Evolutionary conservation across 2,797 vertebrate species (phyloP), one percentile per base, ranked within the genome.

Genomic region (Lagocephalus sceleratus): DNA sequence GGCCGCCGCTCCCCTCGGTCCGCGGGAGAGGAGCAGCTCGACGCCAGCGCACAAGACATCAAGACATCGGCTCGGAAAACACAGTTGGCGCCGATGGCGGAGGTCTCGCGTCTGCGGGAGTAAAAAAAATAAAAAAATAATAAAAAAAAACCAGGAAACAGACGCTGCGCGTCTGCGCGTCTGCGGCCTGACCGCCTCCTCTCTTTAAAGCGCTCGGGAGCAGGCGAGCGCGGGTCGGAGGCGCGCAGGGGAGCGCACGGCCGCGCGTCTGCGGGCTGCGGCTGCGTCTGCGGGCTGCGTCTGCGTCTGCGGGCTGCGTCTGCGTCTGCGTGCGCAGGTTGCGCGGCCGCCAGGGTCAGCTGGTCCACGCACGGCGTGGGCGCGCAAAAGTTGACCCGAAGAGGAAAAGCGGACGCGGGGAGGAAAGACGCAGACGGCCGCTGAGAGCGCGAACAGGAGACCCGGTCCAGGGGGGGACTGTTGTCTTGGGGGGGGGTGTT

Each of bases 31-130:
- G 56, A 22, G 39, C 63, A 21, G 46, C 48, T 20, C 2, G 60
- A 20, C n/a, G n/a, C n/a, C n/a, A n/a, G n/a, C n/a, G n/a, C n/a
- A n/a, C n/a, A n/a, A n/a, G n/a, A n/a, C n/a, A n/a, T n/a, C n/a
- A n/a, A n/a, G n/a, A n/a, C n/a, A n/a, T n/a, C 51, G 49, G 49
- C 55, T 72, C 62, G 49, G 10, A 57, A 69, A 61, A 55, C 70
- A 47, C 77, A 49, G 5, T 57, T 45, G 45, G 40, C 71, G 60
- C 62, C 64, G 47, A 62, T 58, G 73, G 69, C 69, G 63, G 64
- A 66, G 59, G 39, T 58, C 53, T 70, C 60, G 62, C 29, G 50
- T 63, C 65, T 68, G 20, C 15, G 41, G 54, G 29, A 69, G 8
- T 40, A 17, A 40, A 17, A 39, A 39, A 40, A 40, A 40, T n/a